Evolutionary conservation across 2,888 invertebrate species (phyloP).

Genomic region (Cryptus armator): DNA sequence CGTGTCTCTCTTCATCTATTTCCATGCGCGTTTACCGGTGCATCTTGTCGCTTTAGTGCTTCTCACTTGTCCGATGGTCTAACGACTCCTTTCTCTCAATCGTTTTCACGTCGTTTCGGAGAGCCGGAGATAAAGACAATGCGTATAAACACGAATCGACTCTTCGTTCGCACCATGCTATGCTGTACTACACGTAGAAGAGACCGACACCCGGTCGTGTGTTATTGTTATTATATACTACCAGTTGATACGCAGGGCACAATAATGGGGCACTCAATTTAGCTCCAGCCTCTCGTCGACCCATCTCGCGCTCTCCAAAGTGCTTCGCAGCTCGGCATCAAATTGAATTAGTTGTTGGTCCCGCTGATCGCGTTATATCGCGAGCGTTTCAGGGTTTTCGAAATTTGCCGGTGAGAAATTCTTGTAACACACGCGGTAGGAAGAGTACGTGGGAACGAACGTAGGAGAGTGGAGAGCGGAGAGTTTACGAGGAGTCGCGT

Average conservation of each 20-base stretch:
- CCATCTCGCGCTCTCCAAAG: constrained; percentile 53
- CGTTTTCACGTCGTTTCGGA: neutral
- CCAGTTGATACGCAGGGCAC: constrained; percentile 41
- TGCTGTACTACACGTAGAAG: too few species aligned
- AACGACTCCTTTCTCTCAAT: neutral
- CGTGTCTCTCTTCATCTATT: neutral
- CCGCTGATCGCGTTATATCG: constrained; percentile 44
- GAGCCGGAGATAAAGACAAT: neutral
- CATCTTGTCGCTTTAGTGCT: neutral
- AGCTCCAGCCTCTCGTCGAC: constrained; percentile 5
- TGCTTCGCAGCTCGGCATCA: constrained; percentile 39
- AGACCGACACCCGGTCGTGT: too few species aligned
- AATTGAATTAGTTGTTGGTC: constrained; percentile 61
- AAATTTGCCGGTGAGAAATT: constrained; percentile 23
- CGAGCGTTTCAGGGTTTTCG: constrained; percentile 9
- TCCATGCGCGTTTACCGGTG: neutral
- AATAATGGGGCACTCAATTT: constrained; percentile 46
- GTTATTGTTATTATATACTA: neutral
- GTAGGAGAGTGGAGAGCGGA: neutral
- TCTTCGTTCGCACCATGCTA: neutral
- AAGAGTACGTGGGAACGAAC: neutral
- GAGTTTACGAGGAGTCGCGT: constrained; percentile 15
- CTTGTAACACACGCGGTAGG: neutral
- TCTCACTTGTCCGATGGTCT: constrained; percentile 1
- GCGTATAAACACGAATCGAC: neutral